Evolutionary conservation across 23 tunicate species (phyloP).

Genomic region (Trididemnum nubilum): DNA sequence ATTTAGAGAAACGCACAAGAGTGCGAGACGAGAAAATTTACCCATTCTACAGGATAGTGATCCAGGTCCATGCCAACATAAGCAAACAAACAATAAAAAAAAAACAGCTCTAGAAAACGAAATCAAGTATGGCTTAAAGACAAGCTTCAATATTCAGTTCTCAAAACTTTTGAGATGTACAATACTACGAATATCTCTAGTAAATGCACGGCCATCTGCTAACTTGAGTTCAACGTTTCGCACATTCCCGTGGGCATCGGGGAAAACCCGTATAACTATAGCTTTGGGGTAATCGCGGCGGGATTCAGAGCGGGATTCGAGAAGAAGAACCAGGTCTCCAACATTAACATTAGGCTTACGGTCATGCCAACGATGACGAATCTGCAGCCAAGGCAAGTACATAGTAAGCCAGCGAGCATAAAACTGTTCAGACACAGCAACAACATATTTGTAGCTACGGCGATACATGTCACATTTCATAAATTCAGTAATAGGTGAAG

Average conservation of each 20-base stretch:
- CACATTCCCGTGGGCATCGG: conserved; percentile 7
- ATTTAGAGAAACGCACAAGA: neutral
- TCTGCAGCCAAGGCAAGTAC: conserved; percentile 26
- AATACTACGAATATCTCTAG: conserved; percentile 3
- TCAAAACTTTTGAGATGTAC: conserved; percentile 3
- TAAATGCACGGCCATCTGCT: neutral
- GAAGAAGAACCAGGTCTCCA: neutral
- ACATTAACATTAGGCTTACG: neutral
- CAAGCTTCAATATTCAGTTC: neutral
- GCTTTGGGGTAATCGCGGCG: conserved; percentile 27
- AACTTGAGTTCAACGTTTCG: conserved; percentile 10
- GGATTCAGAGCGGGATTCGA: conserved; percentile 1
- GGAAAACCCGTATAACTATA: neutral
- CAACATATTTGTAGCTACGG: conserved; percentile 10
- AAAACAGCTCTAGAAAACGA: neutral
- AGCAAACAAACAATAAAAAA: neutral
- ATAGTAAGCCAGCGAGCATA: conserved; percentile 1
- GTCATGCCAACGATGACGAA: conserved; percentile 11
- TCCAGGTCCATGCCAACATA: neutral
- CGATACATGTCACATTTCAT: conserved; percentile 13
- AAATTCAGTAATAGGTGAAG: neutral
- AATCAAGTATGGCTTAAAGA: neutral
- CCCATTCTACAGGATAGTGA: neutral
- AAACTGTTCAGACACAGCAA: conserved; percentile 18
- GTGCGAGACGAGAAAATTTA: neutral